Percentiles rank a stretch among this genome's conserved stretches.
Evolutionary conservation across 2,888 invertebrate species (phyloP).

Genomic region (Tineola bisselliella): DNA sequence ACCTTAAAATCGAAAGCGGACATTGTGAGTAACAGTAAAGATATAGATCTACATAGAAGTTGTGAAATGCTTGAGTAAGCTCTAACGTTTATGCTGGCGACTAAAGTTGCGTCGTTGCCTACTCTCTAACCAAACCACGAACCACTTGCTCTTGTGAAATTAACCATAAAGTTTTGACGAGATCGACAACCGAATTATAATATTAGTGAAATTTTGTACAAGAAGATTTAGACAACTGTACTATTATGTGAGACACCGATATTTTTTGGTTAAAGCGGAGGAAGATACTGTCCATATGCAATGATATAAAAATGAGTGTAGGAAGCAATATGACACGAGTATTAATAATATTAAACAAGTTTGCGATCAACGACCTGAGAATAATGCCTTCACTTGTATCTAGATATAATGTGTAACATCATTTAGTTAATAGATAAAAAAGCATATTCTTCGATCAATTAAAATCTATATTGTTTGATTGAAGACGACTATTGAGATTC

Average conservation of each 20-base stretch:
- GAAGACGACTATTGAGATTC: neutral
- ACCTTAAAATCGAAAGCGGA: too few species aligned
- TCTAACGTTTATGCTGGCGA: neutral
- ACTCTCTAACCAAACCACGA: constrained; percentile 4
- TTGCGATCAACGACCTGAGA: neutral
- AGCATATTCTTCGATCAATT: neutral
- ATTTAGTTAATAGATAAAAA: too few species aligned
- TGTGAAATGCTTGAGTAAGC: neutral
- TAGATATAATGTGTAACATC: too few species aligned
- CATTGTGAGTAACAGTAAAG: neutral
- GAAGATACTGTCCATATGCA: neutral
- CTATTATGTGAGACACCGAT: too few species aligned
- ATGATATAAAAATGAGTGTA: neutral
- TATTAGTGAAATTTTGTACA: neutral
- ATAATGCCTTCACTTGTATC: neutral
- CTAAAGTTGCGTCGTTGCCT: neutral
- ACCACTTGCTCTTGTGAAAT: neutral
- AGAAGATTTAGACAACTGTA: neutral
- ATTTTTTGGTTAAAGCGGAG: neutral
- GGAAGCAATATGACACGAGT: neutral
- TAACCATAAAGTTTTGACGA: neutral
- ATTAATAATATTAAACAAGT: neutral
- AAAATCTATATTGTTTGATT: neutral
- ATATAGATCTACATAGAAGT: neutral
- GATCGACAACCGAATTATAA: neutral